phyloP scores from a whole-genome alignment of 2,113 vertebrate genomes.

The Meleagris gallopavo region DNA sequence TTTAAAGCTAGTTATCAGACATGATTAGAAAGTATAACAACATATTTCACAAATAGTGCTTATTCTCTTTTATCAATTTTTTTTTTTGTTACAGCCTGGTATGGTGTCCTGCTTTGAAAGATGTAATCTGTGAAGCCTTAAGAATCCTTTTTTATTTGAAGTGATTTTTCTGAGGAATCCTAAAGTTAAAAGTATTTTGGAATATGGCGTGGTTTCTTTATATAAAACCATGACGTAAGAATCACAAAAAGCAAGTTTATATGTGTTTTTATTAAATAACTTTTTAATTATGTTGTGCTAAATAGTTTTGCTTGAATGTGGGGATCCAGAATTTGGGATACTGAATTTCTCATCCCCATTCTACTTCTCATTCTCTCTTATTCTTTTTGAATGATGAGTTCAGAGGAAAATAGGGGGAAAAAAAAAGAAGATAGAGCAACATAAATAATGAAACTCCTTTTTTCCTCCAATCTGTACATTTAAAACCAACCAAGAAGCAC shows the following conservation, averaged over 20 bases:
- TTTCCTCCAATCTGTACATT: not conserved
- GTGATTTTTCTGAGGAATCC: not conserved
- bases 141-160: not conserved
- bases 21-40: no score
- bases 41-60: not conserved
- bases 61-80: not conserved
- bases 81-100: not conserved
- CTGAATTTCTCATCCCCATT: no score
- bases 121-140: not conserved
- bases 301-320: no score
- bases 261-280: not conserved
- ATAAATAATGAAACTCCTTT: not conserved
- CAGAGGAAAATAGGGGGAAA: no score
- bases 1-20: not conserved
- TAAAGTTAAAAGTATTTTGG: not conserved
- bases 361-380: not conserved
- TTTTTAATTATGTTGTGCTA: not conserved
- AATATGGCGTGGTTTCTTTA: not conserved
- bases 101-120: not conserved
- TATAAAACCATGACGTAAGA: not conserved
- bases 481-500: not conserved
- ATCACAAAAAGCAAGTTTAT: not conserved
- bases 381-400: not conserved
- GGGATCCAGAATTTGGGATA: not conserved
- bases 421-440: not conserved